These are phyloP conservation scores for Paedocypris sp. DNA, from an alignment of 2,113 vertebrate species.

Conservation along the genomic window DNA sequence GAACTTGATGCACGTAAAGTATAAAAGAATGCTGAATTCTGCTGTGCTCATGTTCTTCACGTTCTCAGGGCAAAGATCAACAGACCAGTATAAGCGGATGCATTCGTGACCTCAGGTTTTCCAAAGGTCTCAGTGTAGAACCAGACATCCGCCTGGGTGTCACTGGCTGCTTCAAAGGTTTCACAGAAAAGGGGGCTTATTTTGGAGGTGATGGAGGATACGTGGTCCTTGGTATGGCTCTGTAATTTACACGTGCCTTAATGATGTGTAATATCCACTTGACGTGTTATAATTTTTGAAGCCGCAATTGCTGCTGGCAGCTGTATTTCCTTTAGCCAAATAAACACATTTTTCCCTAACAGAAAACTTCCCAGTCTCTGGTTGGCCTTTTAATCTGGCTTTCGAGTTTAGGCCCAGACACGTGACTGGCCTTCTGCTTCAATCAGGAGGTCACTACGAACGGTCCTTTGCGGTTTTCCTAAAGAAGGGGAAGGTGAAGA, in stretches of 20 bases:
- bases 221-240: slow-evolving; percentile 58
- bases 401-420: slow-evolving; percentile 68
- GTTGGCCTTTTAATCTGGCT: slow-evolving; percentile 59
- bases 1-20: slow-evolving; percentile 21
- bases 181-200: slow-evolving; percentile 60
- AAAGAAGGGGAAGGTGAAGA: slow-evolving; percentile 62
- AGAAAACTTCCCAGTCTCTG: slow-evolving; percentile 56
- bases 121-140: slow-evolving; percentile 48
- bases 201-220: slow-evolving; percentile 70
- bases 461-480: slow-evolving; percentile 63
- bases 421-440: slow-evolving; percentile 63
- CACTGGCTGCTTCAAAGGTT: slow-evolving; percentile 58
- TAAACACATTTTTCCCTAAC: background rate
- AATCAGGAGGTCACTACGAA: slow-evolving; percentile 45
- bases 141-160: slow-evolving; percentile 49
- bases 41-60: background rate
- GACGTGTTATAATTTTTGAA: no score
- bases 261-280: no score
- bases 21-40: slow-evolving; percentile 22
- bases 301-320: no score
- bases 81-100: slow-evolving; percentile 66
- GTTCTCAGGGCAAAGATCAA: slow-evolving; percentile 57
- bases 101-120: slow-evolving; percentile 65
- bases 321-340: no score
- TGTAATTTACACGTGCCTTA: background rate